Conservation (phyloP, 1,140 invertebrate genomes). For the Anoplolepis gracilipes region DNA sequence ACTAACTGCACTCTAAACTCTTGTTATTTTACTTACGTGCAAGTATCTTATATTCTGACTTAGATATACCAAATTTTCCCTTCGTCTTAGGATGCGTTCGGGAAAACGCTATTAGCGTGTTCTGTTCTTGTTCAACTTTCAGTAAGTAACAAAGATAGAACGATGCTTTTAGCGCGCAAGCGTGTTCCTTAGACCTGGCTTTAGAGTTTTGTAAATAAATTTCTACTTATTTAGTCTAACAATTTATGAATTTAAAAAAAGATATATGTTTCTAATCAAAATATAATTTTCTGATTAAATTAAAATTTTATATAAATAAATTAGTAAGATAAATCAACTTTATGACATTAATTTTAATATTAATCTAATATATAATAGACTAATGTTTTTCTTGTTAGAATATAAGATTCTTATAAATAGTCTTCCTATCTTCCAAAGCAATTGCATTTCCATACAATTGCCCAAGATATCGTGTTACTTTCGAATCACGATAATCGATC, state of each 20-base stretch:
- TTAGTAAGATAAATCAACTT: not conserved
- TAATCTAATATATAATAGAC: not conserved
- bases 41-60: not conserved
- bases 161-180: too few species aligned
- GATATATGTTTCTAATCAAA: not conserved
- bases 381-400: not conserved
- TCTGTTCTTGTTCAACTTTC: too few species aligned
- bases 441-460: constrained; percentile 28
- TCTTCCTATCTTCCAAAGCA: not conserved
- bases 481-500: constrained; percentile 7
- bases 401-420: not conserved
- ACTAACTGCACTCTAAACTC: not conserved
- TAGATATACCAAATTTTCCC: not conserved
- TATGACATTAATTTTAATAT: not conserved
- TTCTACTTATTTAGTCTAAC: not conserved
- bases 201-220: not conserved
- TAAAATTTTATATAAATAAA: not conserved
- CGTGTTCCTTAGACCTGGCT: too few species aligned
- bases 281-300: not conserved
- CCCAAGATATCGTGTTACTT: not conserved
- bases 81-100: too few species aligned
- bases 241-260: not conserved
- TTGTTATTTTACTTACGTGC: not conserved
- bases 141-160: too few species aligned
- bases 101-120: too few species aligned